Evolutionary conservation across 1,140 invertebrate genomes (phyloP).

Genomic region (Vanessa tameamea): DNA sequence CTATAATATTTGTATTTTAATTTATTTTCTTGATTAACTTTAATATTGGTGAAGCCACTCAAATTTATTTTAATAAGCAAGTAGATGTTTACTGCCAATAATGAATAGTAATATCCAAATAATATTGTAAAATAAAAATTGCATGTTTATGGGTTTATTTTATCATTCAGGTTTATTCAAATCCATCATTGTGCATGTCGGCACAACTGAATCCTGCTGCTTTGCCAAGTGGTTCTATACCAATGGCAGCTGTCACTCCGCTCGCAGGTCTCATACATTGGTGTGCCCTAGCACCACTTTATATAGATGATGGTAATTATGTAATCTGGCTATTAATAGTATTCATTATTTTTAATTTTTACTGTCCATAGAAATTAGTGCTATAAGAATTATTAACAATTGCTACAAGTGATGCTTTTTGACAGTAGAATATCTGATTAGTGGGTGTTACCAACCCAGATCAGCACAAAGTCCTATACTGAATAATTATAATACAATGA

Average conservation of each 20-base stretch:
- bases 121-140: neutral
- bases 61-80: no score
- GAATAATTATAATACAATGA: no score
- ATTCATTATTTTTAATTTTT: no score
- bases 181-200: constrained; percentile 85
- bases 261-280: constrained; percentile 88
- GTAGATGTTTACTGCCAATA: neutral
- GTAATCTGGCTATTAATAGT: neutral
- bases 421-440: no score
- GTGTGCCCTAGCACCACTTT: constrained; percentile 85
- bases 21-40: neutral
- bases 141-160: neutral
- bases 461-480: no score
- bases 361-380: no score
- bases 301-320: constrained; percentile 65
- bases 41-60: no score
- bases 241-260: constrained; percentile 91
- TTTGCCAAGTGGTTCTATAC: constrained; percentile 87
- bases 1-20: neutral
- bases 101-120: neutral
- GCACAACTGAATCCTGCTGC: constrained; percentile 85
- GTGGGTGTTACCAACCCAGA: no score
- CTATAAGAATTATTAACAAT: no score
- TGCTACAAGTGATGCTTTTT: no score
- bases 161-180: constrained; percentile 81